Base-by-base conservation (phyloP, 2,888 invertebrate genomes). In the Mylabris sibirica region DNA sequence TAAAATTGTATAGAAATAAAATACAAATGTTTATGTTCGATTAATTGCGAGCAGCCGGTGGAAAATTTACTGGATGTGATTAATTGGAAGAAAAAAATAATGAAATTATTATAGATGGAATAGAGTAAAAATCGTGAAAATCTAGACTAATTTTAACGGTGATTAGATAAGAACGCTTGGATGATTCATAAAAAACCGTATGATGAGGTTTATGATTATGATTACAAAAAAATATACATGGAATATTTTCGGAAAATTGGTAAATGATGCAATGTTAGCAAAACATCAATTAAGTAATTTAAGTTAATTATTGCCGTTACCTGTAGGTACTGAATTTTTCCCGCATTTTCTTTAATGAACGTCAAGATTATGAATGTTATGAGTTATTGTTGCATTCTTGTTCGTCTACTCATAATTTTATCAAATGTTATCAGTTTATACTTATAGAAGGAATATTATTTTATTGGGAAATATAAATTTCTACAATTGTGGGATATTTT, bases 1-100 rank as follows among this genome's bases (percentile, higher is more conserved):
- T 20, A 26, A n/a, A 30, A 59, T 59, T 59, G 14, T 26, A 59
- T 59, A 59, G 34, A 24, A 24, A 26, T 22, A 24, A 30, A 59
- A 59, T 34, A 59, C 34, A 59, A 30, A 59, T 59, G 59, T 59
- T 59, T 30, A 30, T 26, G 59, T 59, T 59, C 34, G n/a, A 59
- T 59, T 59, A 49, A 49, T 49, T 49, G 49, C 49, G 20, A 49
- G 20, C 49, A 49, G 49, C 49, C 49, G 49, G 20, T 49, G 20
- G 49, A 49, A 49, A 49, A 49, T 49, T 49, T 49, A 20, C 6
- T 49, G 11, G 11, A 1, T n/a, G 17, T 17, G 20, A 49, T 20
- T 49, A 49, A 30, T 4, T 8, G 8, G 8, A 30, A 30, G 5
- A 9, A 49, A 20, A 49, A 20, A 20, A 22, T 20, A 49, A n/a